Conservation (phyloP, 2,113 vertebrate genomes). For the Ornithorhynchus anatinus region DNA sequence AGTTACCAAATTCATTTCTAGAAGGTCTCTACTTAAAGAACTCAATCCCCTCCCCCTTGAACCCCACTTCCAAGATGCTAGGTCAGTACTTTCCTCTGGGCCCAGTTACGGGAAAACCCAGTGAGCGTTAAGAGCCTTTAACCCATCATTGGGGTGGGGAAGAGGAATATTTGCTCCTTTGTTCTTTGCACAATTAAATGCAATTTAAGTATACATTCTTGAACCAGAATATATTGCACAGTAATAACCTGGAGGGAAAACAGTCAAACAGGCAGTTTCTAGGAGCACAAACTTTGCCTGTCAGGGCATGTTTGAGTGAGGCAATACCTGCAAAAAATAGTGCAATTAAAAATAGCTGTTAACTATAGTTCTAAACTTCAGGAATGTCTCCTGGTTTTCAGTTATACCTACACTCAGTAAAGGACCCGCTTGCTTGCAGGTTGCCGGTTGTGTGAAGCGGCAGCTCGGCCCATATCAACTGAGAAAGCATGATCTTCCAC, state of each 20-base stretch:
- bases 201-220: too few species aligned
- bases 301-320: neutral
- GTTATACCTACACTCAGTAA: neutral
- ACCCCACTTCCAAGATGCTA: too few species aligned
- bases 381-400: neutral
- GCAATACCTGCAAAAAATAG: neutral
- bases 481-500: neutral
- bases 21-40: too few species aligned
- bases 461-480: neutral
- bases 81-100: too few species aligned
- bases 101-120: too few species aligned
- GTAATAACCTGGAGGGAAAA: neutral
- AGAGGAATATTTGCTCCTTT: too few species aligned
- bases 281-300: neutral
- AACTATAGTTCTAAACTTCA: accelerated
- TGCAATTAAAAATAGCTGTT: neutral
- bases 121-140: too few species aligned
- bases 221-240: neutral
- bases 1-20: too few species aligned
- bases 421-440: neutral
- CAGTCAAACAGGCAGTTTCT: neutral
- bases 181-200: too few species aligned
- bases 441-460: neutral
- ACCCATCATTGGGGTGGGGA: too few species aligned
- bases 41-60: too few species aligned